Percentiles rank a stretch among this genome's conserved stretches.
Conservation (phyloP, 2,113 vertebrate species). For the Rissa tridactyla region DNA sequence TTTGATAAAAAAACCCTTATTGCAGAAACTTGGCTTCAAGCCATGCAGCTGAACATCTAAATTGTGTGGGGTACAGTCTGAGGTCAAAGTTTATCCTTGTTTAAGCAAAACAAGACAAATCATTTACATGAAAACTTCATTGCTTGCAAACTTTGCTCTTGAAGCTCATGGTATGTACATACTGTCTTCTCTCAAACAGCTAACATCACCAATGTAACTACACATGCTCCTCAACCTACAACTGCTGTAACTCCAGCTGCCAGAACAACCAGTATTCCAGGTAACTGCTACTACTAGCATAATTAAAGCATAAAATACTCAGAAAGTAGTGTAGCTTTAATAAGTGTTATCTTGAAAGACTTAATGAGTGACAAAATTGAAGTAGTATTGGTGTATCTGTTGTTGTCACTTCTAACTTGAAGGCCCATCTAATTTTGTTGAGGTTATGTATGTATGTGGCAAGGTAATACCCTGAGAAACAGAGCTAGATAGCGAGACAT, state of each 20-base stretch:
- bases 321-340: not conserved
- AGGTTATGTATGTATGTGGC: not conserved
- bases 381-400: not conserved
- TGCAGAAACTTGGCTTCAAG: not conserved
- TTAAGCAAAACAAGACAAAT: not conserved
- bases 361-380: not conserved
- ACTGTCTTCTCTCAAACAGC: conserved; percentile 45
- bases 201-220: conserved; percentile 16
- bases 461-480: not conserved
- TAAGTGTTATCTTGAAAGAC: not conserved
- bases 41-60: not conserved
- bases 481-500: not conserved
- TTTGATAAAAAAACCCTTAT: not conserved
- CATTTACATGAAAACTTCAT: not conserved
- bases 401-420: not conserved
- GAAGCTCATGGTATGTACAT: not conserved
- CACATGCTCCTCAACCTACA: not conserved
- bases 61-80: not conserved
- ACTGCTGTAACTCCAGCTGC: not conserved
- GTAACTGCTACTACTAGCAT: not conserved
- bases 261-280: conserved; percentile 3
- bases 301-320: not conserved
- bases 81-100: not conserved
- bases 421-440: not conserved
- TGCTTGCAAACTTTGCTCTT: not conserved